Conservation (phyloP, 2,797 vertebrate genomes). For the Sebastolobus altivelis region DNA sequence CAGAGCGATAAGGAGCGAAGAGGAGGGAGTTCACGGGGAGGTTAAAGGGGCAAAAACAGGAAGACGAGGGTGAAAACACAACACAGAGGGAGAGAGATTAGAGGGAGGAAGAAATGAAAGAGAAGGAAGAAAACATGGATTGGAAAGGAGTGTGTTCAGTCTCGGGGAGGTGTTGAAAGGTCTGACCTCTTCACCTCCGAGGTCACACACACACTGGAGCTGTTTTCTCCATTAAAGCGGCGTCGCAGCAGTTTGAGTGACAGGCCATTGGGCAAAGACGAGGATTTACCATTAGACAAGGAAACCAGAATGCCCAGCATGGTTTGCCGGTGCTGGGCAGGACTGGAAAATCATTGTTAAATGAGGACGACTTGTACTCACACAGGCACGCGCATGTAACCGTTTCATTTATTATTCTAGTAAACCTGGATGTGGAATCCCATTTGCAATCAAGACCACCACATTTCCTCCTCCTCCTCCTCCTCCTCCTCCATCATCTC, state of each 20-base stretch:
- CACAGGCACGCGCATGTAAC: constrained; percentile 29
- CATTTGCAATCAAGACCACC: constrained; percentile 69
- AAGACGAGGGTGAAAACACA: constrained; percentile 40
- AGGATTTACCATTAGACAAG: constrained; percentile 23
- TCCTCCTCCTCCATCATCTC: not conserved
- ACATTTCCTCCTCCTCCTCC: not conserved
- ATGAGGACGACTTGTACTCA: constrained; percentile 29
- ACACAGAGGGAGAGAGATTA: constrained; percentile 20
- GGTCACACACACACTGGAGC: constrained; percentile 27
- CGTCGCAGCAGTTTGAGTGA: constrained; percentile 19
- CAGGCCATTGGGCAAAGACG: constrained; percentile 25
- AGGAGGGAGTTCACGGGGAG: constrained; percentile 25
- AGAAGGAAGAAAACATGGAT: constrained; percentile 7
- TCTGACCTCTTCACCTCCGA: constrained; percentile 54
- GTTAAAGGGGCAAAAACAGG: constrained; percentile 64
- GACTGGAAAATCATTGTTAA: constrained; percentile 50
- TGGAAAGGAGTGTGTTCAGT: constrained; percentile 34
- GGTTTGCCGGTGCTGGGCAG: constrained; percentile 10
- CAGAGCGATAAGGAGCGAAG: constrained; percentile 21
- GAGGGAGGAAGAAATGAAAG: not conserved
- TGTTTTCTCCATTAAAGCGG: not conserved
- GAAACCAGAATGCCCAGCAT: constrained; percentile 18
- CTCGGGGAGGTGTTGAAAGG: constrained; percentile 64
- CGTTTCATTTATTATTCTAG: constrained; percentile 70
- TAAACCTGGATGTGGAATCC: constrained; percentile 63